Percentiles rank a stretch among this genome's conserved stretches.
Conservation (phyloP, 1,140 invertebrate genomes). For the Monomorium pharaonis region DNA sequence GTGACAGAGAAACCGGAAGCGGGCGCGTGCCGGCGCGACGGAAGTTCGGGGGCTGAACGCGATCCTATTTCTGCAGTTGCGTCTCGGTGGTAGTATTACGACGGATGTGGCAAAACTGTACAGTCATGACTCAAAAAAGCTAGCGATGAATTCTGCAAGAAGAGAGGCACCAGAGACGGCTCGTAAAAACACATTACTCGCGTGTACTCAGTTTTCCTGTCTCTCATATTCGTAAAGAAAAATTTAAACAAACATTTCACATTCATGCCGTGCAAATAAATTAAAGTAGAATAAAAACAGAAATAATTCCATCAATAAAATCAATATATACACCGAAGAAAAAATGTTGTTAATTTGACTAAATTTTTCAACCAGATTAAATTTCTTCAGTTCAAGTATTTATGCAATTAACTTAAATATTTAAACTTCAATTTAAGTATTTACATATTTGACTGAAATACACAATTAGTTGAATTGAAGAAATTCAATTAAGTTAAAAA, state of each 20-base stretch:
- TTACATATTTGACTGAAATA: no score
- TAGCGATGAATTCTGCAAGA: constrained; percentile 12
- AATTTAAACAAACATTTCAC: background rate
- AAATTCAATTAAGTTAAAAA: background rate
- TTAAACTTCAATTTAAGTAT: no score
- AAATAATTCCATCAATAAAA: background rate
- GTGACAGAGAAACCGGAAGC: constrained; percentile 58
- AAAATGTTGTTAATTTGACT: no score
- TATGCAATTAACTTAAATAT: no score
- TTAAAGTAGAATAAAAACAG: background rate
- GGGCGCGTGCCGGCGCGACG: constrained; percentile 7
- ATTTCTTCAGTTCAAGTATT: no score
- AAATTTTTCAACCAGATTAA: no score
- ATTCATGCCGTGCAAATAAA: background rate
- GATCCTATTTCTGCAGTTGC: constrained; percentile 41
- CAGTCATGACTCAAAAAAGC: background rate
- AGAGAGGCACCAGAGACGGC: background rate
- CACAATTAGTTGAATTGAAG: no score
- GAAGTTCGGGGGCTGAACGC: constrained; percentile 46
- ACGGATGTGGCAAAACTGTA: constrained; percentile 38
- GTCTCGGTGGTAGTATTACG: constrained; percentile 37
- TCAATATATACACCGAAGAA: background rate
- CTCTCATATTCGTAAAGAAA: background rate
- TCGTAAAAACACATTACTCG: background rate
- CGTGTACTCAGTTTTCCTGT: background rate